Evolutionary conservation across 2,888 invertebrate genomes (phyloP), one percentile per base, ranked within the genome.

Genomic region (Apamea monoglypha): DNA sequence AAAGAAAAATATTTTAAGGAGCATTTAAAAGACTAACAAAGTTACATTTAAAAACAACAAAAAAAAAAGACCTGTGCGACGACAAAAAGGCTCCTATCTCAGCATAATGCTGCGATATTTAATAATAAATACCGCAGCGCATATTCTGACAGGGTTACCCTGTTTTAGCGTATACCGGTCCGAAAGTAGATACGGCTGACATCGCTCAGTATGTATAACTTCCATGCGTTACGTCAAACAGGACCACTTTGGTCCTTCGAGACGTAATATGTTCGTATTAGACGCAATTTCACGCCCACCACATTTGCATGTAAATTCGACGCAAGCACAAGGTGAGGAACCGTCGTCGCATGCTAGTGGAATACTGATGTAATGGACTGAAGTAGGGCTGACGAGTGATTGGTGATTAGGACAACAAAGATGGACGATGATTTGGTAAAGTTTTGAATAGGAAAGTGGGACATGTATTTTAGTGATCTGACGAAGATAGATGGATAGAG

Each of bases 221-320:
- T 61, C 36, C 74, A 66, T 21, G 63, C 64, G 18, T 87, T 74
- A 83, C 61, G 68, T 70, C 47, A 69, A 86, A 76, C 36, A 73
- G 50, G 72, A 87, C 73, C 53, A 73, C 25, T 83, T 83, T 53
- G 84, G 85, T 78, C 75, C 72, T 77, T 68, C 47, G 40, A 74
- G 75, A 64, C 69, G 72, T 61, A 40, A 61, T 83, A 63, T 76
- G 66, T 76, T 63, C 67, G 76, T 68, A 76, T 80, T 78, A 64
- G 75, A 79, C 78, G 74, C 78, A 83, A 86, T 91, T 88, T 89
- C 77, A 84, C 85, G 83, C 84, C 83, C 78, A 83, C 84, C 79
- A 83, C 86, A 92, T 92, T 91, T 87, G 87, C 89, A 92, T 92
- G 88, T 89, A 91, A 91, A 92, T 90, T 90, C 84, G 88, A 82